These are phyloP conservation scores for Ictalurus furcatus DNA, from an alignment of 2,113 vertebrate genomes.

Conservation along the genomic window DNA sequence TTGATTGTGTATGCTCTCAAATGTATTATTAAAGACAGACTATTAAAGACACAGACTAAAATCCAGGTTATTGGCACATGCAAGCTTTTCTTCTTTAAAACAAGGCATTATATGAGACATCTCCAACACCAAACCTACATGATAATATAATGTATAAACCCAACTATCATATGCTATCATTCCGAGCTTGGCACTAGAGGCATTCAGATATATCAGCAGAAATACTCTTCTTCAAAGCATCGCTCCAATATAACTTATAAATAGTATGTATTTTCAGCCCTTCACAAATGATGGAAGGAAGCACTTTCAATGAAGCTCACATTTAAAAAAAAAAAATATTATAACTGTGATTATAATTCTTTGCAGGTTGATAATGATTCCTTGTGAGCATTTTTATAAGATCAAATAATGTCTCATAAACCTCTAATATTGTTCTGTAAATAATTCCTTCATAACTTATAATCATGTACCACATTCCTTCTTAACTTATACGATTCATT, in stretches of 20 bases:
- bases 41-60: neutral
- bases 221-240: slow-evolving; percentile 1
- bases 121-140: slow-evolving; percentile 14
- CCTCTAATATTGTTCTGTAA: neutral
- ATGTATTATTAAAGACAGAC: neutral
- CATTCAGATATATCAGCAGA: slow-evolving; percentile 14
- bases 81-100: neutral
- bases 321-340: neutral
- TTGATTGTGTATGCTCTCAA: neutral
- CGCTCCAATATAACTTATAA: neutral
- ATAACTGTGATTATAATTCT: neutral
- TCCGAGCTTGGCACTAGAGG: slow-evolving; percentile 4
- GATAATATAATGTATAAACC: neutral
- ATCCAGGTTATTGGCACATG: neutral
- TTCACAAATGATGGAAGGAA: neutral
- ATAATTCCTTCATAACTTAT: neutral
- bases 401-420: neutral
- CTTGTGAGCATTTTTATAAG: neutral
- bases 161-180: neutral
- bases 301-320: neutral
- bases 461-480: neutral
- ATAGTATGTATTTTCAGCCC: neutral
- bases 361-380: neutral
- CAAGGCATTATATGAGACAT: slow-evolving; percentile 7
- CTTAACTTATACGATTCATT: too few relatives aligned